These are phyloP conservation scores for Aeoliscus strigatus DNA, from an alignment of 2,797 vertebrate species.

Conservation along the genomic window DNA sequence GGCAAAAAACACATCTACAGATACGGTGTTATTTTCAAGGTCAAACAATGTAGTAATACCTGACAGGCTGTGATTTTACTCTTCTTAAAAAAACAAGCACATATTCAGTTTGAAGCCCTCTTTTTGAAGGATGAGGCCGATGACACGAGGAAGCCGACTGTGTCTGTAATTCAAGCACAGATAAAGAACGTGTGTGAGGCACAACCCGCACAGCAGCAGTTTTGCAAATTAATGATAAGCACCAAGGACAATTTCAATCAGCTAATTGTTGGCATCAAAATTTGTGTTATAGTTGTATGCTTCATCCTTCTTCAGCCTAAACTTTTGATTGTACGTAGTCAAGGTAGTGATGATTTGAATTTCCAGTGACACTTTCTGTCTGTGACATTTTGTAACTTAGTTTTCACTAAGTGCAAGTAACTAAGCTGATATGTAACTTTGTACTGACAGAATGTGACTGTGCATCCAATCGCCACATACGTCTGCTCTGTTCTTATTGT, in stretches of 20 bases:
- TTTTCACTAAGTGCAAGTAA: conserved; percentile 1
- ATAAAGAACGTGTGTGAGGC: conserved; percentile 22
- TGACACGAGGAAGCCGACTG: too few species aligned
- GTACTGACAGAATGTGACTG: neutral
- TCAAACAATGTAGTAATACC: neutral
- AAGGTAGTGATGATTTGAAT: conserved; percentile 4
- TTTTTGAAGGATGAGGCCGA: conserved; percentile 25
- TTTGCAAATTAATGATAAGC: conserved; percentile 29
- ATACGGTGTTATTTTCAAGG: neutral
- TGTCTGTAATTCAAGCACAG: conserved; percentile 25
- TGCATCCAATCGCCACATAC: neutral
- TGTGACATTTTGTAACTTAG: too few species aligned
- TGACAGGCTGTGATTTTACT: conserved; percentile 5
- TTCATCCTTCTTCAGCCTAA: conserved; percentile 4
- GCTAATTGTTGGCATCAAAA: conserved; percentile 42
- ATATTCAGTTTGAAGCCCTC: conserved; percentile 19
- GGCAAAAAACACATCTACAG: too few species aligned
- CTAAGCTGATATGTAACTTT: conserved; percentile 3
- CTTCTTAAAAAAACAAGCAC: conserved; percentile 5
- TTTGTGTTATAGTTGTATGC: conserved; percentile 19
- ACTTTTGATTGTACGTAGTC: too few species aligned
- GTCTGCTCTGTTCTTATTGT: conserved; percentile 7
- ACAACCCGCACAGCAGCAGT: conserved; percentile 12
- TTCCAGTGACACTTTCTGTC: conserved; percentile 3
- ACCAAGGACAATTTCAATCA: conserved; percentile 23